These are phyloP conservation scores for Nomada hirtipes DNA, from an alignment of 2,888 invertebrate species.

Conservation along the genomic window DNA sequence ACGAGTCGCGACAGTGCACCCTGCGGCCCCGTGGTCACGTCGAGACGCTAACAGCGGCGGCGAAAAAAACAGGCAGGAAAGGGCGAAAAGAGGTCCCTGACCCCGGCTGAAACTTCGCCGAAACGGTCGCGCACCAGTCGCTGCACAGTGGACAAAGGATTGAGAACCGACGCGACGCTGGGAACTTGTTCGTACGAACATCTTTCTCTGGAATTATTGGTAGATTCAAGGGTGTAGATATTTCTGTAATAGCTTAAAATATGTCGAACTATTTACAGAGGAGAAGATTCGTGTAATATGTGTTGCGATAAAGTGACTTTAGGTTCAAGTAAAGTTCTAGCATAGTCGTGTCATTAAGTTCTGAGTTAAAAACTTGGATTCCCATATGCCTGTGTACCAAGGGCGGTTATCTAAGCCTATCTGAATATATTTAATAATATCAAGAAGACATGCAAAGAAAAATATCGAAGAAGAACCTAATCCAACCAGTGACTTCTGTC, in stretches of 20 bases:
- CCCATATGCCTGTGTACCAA: too few species aligned
- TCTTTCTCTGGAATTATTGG: constrained; percentile 13
- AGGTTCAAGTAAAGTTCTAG: too few species aligned
- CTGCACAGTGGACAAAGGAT: constrained; percentile 51
- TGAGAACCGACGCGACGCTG: constrained; percentile 9
- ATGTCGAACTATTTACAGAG: too few species aligned
- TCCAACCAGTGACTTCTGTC: not conserved
- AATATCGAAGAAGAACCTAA: not conserved
- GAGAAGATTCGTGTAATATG: too few species aligned
- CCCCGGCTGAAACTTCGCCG: constrained; percentile 55
- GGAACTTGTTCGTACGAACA: constrained; percentile 25
- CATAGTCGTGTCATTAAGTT: too few species aligned
- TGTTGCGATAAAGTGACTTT: too few species aligned
- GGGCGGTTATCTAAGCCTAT: too few species aligned
- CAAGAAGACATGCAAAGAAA: not conserved
- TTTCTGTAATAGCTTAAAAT: too few species aligned
- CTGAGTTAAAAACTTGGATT: too few species aligned
- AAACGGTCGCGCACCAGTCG: constrained; percentile 55
- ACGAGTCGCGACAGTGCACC: constrained; percentile 67
- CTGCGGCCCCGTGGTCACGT: constrained; percentile 65
- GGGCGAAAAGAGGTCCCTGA: constrained; percentile 66
- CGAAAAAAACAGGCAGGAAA: constrained; percentile 56
- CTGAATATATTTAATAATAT: not conserved
- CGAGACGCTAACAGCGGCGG: constrained; percentile 63
- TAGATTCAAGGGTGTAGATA: too few species aligned